Percentiles rank a stretch among this genome's conserved stretches.
phyloP scores from a whole-genome alignment of 2,113 vertebrate species.

The Microtus richardsoni region DNA sequence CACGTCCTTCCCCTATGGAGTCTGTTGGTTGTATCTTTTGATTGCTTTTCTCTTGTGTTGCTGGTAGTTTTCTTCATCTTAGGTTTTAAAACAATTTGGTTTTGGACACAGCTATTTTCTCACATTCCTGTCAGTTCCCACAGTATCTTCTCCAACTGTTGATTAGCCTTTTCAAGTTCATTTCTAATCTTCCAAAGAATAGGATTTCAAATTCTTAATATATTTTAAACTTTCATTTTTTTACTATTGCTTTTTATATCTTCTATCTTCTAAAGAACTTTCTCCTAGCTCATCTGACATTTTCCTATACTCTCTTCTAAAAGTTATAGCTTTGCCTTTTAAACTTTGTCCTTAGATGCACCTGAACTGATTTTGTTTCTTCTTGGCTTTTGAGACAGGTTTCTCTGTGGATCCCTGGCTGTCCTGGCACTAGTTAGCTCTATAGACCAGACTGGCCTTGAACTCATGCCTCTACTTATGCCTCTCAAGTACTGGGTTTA shows the following conservation, averaged over 20 bases:
- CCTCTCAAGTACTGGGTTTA: not conserved
- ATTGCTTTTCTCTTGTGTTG: not conserved
- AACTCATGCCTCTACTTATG: not conserved
- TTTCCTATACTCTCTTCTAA: not conserved
- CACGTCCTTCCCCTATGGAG: not conserved
- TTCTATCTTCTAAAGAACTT: constrained; percentile 7
- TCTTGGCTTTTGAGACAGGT: not conserved
- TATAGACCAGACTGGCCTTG: not conserved
- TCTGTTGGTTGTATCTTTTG: not conserved
- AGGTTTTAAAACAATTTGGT: not conserved
- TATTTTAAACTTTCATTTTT: not conserved
- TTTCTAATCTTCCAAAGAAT: constrained; percentile 20
- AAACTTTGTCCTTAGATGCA: not conserved
- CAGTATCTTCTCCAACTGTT: not conserved
- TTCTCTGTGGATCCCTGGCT: not conserved
- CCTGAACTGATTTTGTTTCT: not conserved
- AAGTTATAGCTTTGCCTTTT: not conserved
- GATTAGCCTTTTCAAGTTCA: not conserved
- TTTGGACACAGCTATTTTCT: not conserved
- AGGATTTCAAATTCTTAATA: constrained; percentile 1
- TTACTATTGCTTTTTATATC: not conserved
- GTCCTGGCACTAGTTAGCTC: not conserved
- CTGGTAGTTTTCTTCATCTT: not conserved
- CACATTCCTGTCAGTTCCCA: no score
- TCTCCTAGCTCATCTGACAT: not conserved